phyloP scores from a whole-genome alignment of 1,140 invertebrate species.

The Neelides sp. region DNA sequence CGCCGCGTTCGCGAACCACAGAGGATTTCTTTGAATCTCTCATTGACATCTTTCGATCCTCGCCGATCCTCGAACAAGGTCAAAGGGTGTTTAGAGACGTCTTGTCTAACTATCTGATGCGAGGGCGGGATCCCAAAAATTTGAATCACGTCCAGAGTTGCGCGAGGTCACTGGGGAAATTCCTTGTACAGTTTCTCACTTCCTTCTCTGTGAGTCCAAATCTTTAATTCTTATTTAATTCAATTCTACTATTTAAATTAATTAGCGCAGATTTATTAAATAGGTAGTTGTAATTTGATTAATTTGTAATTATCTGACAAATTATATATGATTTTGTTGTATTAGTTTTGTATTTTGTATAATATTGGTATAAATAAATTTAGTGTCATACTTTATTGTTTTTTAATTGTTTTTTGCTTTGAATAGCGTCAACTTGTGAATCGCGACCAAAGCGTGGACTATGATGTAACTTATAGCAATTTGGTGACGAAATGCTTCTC shows the following conservation, averaged over 20 bases:
- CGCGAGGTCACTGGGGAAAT: constrained; percentile 15
- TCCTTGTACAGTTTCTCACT: neutral
- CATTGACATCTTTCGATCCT: constrained; percentile 14
- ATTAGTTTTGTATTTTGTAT: too few relatives aligned
- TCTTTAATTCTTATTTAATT: neutral
- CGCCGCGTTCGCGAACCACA: neutral
- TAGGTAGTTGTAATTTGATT: too few relatives aligned
- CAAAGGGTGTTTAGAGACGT: constrained; percentile 20
- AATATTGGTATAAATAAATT: too few relatives aligned
- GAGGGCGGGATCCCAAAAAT: constrained; percentile 25
- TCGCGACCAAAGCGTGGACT: too few relatives aligned
- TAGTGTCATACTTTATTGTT: too few relatives aligned
- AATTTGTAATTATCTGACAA: too few relatives aligned
- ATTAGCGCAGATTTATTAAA: too few relatives aligned
- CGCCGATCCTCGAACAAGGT: constrained; percentile 3
- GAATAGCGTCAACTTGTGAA: too few relatives aligned
- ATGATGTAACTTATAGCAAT: too few relatives aligned
- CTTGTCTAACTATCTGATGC: constrained; percentile 19
- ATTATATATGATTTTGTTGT: too few relatives aligned
- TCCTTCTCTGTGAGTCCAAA: neutral
- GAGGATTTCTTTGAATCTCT: constrained; percentile 18
- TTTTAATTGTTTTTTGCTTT: too few relatives aligned
- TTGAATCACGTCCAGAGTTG: constrained; percentile 18
- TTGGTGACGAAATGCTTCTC: too few relatives aligned
- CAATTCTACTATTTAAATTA: neutral